Percentiles rank a stretch among this genome's conserved stretches.
These are phyloP conservation scores for Aphelocoma coerulescens DNA, from an alignment of 2,113 vertebrate genomes.

Conservation along the genomic window DNA sequence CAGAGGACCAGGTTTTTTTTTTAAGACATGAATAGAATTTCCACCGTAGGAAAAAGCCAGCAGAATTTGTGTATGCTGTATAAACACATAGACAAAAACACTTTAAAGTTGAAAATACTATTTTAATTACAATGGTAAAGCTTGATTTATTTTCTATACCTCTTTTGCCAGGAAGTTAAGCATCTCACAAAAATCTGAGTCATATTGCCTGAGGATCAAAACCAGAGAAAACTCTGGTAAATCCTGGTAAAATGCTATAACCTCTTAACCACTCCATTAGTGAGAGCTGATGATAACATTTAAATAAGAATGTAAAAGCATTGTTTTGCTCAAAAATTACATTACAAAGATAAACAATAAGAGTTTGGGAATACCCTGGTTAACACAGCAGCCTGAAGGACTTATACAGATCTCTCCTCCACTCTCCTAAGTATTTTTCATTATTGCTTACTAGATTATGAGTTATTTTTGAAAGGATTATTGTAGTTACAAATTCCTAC, in stretches of 20 bases:
- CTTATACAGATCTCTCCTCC: not conserved
- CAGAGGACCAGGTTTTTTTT: not conserved
- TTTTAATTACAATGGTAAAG: not conserved
- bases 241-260: not conserved
- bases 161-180: not conserved
- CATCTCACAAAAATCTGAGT: not conserved
- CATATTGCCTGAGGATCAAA: not conserved
- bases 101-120: not conserved
- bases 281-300: not conserved
- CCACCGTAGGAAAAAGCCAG: not conserved
- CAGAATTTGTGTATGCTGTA: not conserved
- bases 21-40: not conserved
- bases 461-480: slow-evolving; percentile 17
- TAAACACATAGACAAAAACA: not conserved
- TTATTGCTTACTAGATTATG: not conserved
- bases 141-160: not conserved
- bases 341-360: not conserved
- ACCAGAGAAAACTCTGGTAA: not conserved
- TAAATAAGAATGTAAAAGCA: not conserved
- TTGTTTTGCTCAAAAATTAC: slow-evolving; percentile 1
- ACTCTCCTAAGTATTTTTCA: not conserved
- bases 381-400: not conserved
- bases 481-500: not conserved
- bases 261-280: not conserved
- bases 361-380: not conserved